Base-by-base conservation (phyloP, 37 sponge, comb jelly and placozoan genomes). In the Cliona cf. orientalis region DNA sequence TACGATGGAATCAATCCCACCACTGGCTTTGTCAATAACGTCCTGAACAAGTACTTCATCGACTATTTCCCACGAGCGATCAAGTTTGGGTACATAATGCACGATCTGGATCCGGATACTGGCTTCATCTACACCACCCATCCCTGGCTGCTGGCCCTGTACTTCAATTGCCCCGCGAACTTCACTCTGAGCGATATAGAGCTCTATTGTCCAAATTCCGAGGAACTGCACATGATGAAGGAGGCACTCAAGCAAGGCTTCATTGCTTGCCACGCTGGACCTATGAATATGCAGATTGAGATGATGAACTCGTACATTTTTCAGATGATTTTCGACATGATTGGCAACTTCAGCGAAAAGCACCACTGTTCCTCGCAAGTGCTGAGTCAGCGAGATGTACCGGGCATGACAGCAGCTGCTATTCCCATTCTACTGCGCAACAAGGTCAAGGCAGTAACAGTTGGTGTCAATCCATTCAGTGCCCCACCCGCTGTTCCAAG, bases 101-200 rank as follows among this genome's bases (percentile, higher is more conserved):
- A 71, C 1, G 32, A 44, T 42, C 4, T 25, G n/a, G 42, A 66
- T 3, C 62, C 57, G 0, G 26, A 72, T n/a, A 69, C 62, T 9
- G 33, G 83, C 23, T 87, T 91, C 69, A 83, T 91, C 6, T 91
- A 86, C 72, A 87, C 87, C 56, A 91, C 88, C 55, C 92, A 88
- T 35, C 81, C 93, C 5, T 92, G 89, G 84, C 80, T 92, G 42
- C 43, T 92, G 6, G 35, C 60, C 76, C 41, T 92, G 58, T 92
- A 92, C 78, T 22, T 84, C 19, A 77, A 92, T 60, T 92, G 93
- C 62, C 93, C 93, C 12, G 72, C 82, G 42, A 80, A 84, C 55
- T 43, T 92, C 66, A 59, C 75, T 11, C 76, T 90, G 29, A 90
- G 74, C 67, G 76, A 65, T 17, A 58, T 84, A 1, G 23, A 25